phyloP scores from a whole-genome alignment of 2,797 vertebrate genomes.

The Hephaestus fuliginosus region DNA sequence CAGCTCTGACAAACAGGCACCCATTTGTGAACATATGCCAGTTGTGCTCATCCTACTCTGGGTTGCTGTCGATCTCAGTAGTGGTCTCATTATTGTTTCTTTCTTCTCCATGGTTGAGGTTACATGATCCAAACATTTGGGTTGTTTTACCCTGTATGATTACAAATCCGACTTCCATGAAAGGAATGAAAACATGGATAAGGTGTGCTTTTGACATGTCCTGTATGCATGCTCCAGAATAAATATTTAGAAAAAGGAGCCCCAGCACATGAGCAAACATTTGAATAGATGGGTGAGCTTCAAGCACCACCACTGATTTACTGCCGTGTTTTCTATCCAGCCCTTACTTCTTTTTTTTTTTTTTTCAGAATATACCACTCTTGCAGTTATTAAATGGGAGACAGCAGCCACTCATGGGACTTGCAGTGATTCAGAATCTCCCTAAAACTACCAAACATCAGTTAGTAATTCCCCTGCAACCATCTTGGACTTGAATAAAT shows the following conservation, averaged over 20 bases:
- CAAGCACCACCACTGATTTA: background rate
- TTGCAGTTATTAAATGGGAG: background rate
- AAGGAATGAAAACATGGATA: background rate
- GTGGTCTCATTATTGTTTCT: slow-evolving; percentile 23
- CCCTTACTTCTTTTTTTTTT: background rate
- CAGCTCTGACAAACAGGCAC: slow-evolving; percentile 31
- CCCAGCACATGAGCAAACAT: background rate
- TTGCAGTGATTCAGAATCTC: slow-evolving; percentile 33
- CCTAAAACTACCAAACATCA: slow-evolving; percentile 22
- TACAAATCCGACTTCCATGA: background rate
- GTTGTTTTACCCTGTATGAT: background rate
- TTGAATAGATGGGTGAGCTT: slow-evolving; percentile 6
- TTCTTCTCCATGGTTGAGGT: background rate
- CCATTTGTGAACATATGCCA: slow-evolving; percentile 29
- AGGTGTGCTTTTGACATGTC: background rate
- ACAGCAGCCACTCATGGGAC: background rate
- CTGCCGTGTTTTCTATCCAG: background rate
- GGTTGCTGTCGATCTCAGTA: slow-evolving; percentile 23
- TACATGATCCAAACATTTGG: background rate
- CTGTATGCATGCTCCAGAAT: background rate
- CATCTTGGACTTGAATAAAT: slow-evolving; percentile 11
- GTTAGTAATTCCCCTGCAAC: slow-evolving; percentile 23
- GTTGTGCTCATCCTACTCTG: slow-evolving; percentile 18
- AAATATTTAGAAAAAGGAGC: background rate
- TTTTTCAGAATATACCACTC: background rate